A percentile compares a stretch with the other conserved stretches of the same genome.
Evolutionary conservation across 2,113 vertebrate species (phyloP).

Genomic region (Brachyhypopomus gauderio): DNA sequence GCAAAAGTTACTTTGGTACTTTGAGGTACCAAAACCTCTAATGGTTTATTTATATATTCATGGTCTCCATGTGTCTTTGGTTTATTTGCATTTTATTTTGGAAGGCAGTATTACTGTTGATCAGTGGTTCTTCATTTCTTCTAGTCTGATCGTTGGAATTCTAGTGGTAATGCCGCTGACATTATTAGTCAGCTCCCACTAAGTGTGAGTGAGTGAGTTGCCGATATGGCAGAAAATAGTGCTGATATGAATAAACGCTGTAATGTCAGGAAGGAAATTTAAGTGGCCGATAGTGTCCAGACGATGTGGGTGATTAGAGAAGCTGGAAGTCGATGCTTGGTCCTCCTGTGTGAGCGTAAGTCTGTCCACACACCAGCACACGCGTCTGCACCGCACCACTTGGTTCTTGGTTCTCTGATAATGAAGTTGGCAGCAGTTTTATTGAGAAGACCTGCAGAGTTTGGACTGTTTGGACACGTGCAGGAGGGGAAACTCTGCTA

Average conservation of each 20-base stretch:
- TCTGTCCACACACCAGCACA: too few relatives aligned
- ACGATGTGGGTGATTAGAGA: background rate
- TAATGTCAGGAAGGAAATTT: constrained; percentile 26
- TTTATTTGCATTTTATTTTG: too few relatives aligned
- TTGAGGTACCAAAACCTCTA: too few relatives aligned
- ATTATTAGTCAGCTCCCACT: constrained; percentile 34
- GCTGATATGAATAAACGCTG: background rate
- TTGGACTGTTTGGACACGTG: too few relatives aligned
- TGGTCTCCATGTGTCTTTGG: too few relatives aligned
- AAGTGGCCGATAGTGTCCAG: background rate
- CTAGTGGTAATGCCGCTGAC: constrained; percentile 24
- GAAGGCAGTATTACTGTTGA: background rate
- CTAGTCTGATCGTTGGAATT: constrained; percentile 2
- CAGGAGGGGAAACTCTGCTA: too few relatives aligned
- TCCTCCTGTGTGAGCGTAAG: background rate
- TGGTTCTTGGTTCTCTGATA: too few relatives aligned
- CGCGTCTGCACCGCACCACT: too few relatives aligned
- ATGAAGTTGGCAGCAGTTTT: too few relatives aligned
- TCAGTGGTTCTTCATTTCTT: background rate
- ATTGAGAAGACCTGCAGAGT: too few relatives aligned
- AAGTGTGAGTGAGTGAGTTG: constrained; percentile 23
- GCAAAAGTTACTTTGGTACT: too few relatives aligned
- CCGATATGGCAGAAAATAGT: background rate
- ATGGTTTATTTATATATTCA: too few relatives aligned
- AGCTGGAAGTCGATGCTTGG: background rate